Evolutionary conservation across 1,140 invertebrate genomes (phyloP), one percentile per base, ranked within the genome.

Genomic region (Helicoverpa armigera): DNA sequence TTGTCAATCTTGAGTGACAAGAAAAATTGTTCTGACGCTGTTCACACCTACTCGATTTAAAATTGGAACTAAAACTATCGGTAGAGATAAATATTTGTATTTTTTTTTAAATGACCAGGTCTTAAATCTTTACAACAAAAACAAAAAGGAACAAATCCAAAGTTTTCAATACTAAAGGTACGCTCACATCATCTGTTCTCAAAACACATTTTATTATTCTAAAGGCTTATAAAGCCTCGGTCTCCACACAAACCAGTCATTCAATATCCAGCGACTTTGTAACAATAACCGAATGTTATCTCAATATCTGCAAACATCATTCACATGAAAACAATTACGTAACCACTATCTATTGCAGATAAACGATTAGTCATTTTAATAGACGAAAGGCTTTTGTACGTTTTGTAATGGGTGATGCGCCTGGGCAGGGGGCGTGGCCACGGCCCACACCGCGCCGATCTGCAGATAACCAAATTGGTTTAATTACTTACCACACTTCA

Each of bases 311-410:
- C 67, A 61, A 63, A 65, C 73, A 73, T 67, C 75, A 58, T 72
- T 58, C 80, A 67, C 43, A 13, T 43, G 56, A 76, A 76, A 73
- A 48, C 56, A 61, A 50, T 60, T 50, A 63, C 74, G 74, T 76
- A 29, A 61, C 56, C 58, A 58, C 50, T 51, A 63, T 76, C 16
- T 61, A 54, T 76, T 50, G 74, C 74, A 51, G 48, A 76, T 76
- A 63, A 63, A 76, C 74, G 60, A 82, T 81, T 75, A 75, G 51
- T 63, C 79, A 75, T 56, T 18, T 56, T 50, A 18, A 76, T 63
- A 76, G 35, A 70, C 54, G 65, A 54, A 80, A 53, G 18, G 11
- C 65, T 50, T 58, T 58, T 58, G 56, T 58, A 18, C 16, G 56
- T 58, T 16, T 69, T 50, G 65, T 69, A 69, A 69, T 67, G n/a